Conservation (phyloP, 2,888 invertebrate species). For the Pristionchus entomophagus region DNA sequence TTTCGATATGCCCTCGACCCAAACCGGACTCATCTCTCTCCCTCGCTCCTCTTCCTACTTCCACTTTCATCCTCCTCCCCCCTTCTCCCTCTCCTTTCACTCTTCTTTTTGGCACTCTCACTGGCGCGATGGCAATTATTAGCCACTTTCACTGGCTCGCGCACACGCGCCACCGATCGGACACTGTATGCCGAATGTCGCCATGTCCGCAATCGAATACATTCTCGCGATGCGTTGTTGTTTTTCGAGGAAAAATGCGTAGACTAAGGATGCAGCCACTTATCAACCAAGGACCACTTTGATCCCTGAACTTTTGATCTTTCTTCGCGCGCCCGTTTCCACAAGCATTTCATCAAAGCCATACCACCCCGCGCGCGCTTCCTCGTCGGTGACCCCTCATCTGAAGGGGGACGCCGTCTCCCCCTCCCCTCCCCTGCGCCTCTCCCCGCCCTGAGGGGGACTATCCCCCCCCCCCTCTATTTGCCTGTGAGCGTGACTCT, state of each 20-base stretch:
- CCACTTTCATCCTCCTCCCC: constrained; percentile 44
- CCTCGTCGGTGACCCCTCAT: constrained; percentile 17
- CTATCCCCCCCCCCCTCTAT: not conserved
- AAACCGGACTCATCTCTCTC: constrained; percentile 33
- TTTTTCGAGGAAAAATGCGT: too few relatives aligned
- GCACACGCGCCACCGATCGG: not conserved
- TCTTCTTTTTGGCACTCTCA: constrained; percentile 46
- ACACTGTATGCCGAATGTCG: not conserved
- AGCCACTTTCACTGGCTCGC: constrained; percentile 24
- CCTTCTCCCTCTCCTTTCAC: not conserved
- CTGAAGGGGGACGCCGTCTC: constrained; percentile 1
- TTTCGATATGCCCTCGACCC: constrained; percentile 36
- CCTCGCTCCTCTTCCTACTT: constrained; percentile 34
- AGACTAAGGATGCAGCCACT: too few relatives aligned
- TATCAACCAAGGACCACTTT: too few relatives aligned
- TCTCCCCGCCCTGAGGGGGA: not conserved
- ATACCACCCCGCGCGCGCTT: not conserved
- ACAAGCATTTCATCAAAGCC: too few relatives aligned
- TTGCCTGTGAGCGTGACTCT: not conserved
- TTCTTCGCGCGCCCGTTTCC: too few relatives aligned
- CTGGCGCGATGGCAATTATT: not conserved
- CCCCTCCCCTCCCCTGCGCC: too few relatives aligned
- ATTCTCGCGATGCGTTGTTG: not conserved
- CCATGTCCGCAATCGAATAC: not conserved
- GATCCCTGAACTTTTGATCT: too few relatives aligned